Evolutionary conservation across 2,797 vertebrate species (phyloP), one percentile per base, ranked within the genome.

Genomic region (Eulemur rubriventer): DNA sequence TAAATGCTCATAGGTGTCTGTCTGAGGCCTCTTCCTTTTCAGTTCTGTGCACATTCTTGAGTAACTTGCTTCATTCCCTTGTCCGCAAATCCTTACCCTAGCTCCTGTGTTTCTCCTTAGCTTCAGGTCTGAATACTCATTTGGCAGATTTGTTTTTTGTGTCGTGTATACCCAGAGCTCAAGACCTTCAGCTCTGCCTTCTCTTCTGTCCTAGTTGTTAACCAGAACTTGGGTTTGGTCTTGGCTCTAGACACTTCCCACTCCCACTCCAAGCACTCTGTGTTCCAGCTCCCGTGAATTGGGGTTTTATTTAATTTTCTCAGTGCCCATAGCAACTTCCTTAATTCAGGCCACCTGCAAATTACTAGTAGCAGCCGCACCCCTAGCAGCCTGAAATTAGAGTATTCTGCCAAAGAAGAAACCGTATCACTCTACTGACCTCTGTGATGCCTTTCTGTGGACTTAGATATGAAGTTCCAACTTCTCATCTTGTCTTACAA

Each of bases 361-460:
- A 48, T 50, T 22, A 26, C 61, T 8, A 26, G 22, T 6, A 33
- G 26, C n/a, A 48, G 0, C 13, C 0, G 1, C 18, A 13, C 20
- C 7, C 10, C 2, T 0, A 18, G n/a, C 26, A 84, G 5, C 41
- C 57, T 84, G 57, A 3, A 84, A 35, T 20, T 67, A 4, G n/a
- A 69, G 9, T 82, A 8, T 85, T 96, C n/a, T 57, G 55, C 48
- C 30, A 13, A 94, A 67, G 67, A 59, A 69, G 73, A 95, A 84
- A 20, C 41, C 8, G 4, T 16, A n/a, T 80, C 26, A 35, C 16
- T 4, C 63, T 43, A 35, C 33, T 75, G 7, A 81, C 12, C 28
- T 79, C 16, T 59, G 5, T 38, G 17, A 57, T 43, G 7, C 10
- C 35, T 11, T 76, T 46, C 33, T 26, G 5, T 46, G 35, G 52